phyloP scores from a whole-genome alignment of 2,888 invertebrate species.

The Diachrysia chrysitis region DNA sequence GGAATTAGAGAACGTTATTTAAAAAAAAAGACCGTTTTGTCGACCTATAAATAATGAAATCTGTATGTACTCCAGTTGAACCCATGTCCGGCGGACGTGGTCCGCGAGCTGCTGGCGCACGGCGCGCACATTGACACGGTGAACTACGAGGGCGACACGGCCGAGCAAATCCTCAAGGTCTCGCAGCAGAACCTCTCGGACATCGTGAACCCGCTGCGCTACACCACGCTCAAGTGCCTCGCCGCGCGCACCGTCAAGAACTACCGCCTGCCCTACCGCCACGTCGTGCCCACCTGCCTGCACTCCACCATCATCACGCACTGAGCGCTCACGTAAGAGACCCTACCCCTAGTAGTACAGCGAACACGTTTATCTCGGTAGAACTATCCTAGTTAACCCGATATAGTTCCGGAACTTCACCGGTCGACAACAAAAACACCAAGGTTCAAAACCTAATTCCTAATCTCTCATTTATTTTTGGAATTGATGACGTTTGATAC shows the following conservation, averaged over 20 bases:
- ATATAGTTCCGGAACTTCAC: slow-evolving; percentile 5
- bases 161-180: slow-evolving; percentile 91
- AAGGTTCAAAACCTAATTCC: slow-evolving; percentile 40
- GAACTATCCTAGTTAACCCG: slow-evolving; percentile 14
- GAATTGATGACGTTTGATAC: slow-evolving; percentile 52
- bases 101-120: slow-evolving; percentile 92
- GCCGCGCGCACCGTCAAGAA: slow-evolving; percentile 94
- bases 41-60: neutral
- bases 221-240: slow-evolving; percentile 95
- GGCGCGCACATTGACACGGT: slow-evolving; percentile 96
- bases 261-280: slow-evolving; percentile 91
- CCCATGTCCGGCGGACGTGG: slow-evolving; percentile 92
- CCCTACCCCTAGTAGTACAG: slow-evolving; percentile 21
- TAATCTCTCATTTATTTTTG: slow-evolving; percentile 16
- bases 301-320: slow-evolving; percentile 85
- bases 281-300: slow-evolving; percentile 87
- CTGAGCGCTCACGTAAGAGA: slow-evolving; percentile 60
- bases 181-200: slow-evolving; percentile 90
- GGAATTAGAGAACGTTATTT: too few species aligned
- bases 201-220: slow-evolving; percentile 93
- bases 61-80: slow-evolving; percentile 73
- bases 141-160: slow-evolving; percentile 93
- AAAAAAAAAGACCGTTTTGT: neutral
- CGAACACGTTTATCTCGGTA: slow-evolving; percentile 37
- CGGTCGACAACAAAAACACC: slow-evolving; percentile 11